Conservation (phyloP, 1,140 invertebrate genomes). For the Meloidogyne hapla region DNA sequence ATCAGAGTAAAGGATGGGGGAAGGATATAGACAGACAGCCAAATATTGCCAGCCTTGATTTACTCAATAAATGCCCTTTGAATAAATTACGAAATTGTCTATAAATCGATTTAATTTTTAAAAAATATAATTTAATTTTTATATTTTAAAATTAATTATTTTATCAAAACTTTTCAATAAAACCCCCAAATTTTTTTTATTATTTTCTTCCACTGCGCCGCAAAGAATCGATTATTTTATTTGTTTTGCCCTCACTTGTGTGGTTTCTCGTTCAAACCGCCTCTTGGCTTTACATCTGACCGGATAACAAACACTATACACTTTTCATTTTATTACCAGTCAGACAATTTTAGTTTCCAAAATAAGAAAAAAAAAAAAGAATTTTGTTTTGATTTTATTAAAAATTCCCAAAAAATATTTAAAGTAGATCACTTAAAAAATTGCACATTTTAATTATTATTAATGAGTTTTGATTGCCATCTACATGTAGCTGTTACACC, state of each 20-base stretch:
- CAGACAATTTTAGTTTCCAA: neutral
- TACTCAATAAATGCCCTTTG: neutral
- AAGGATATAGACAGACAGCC: neutral
- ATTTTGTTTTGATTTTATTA: neutral
- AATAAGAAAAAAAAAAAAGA: neutral
- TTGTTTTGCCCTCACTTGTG: neutral
- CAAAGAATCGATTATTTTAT: slow-evolving; percentile 3
- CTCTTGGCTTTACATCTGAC: slow-evolving; percentile 1
- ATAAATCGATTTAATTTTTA: neutral
- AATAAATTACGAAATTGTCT: no score
- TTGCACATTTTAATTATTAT: neutral
- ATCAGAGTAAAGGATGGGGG: neutral
- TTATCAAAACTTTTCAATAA: neutral
- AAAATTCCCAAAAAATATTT: neutral
- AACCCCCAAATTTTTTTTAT: neutral
- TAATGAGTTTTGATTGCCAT: slow-evolving; percentile 24
- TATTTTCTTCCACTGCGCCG: neutral
- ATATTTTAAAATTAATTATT: slow-evolving; percentile 1
- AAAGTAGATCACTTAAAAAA: neutral
- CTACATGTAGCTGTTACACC: slow-evolving; percentile 27
- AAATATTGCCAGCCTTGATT: neutral
- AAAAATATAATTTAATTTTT: neutral
- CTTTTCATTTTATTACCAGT: neutral
- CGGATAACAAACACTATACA: neutral
- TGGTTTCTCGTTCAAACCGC: neutral